These are phyloP conservation scores for Coccyzus lansbergi DNA, from an alignment of 2,797 vertebrate species.

Conservation along the genomic window DNA sequence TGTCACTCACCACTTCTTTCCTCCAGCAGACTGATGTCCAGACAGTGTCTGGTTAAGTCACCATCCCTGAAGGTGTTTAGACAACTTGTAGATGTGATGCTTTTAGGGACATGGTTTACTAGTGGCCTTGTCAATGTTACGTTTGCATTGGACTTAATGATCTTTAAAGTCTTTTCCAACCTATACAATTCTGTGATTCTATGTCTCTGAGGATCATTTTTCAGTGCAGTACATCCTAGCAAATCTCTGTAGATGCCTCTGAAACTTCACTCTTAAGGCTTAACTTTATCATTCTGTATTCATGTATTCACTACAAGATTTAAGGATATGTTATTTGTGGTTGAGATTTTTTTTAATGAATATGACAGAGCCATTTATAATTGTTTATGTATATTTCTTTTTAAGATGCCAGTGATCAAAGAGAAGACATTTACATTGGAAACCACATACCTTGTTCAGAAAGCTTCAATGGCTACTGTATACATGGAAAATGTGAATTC, in stretches of 20 bases:
- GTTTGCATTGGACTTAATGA: too few species aligned
- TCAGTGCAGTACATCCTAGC: not conserved
- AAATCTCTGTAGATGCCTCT: conserved; percentile 7
- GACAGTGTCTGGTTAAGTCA: not conserved
- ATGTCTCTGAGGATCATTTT: not conserved
- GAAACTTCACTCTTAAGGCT: not conserved
- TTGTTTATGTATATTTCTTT: conserved; percentile 50
- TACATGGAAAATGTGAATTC: conserved; percentile 93
- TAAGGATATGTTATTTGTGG: not conserved
- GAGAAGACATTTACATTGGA: conserved; percentile 88
- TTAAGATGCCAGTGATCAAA: conserved; percentile 89
- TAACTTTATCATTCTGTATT: not conserved
- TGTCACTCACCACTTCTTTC: fast-evolving
- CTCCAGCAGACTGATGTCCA: not conserved
- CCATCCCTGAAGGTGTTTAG: too few species aligned
- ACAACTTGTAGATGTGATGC: too few species aligned
- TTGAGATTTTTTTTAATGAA: conserved; percentile 19
- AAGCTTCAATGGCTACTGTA: conserved; percentile 88
- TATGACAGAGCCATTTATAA: not conserved
- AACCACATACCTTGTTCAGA: conserved; percentile 88
- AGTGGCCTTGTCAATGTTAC: too few species aligned
- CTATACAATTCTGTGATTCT: too few species aligned
- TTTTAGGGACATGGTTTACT: too few species aligned
- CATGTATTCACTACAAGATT: not conserved
- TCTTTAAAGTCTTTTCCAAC: too few species aligned